Evolutionary conservation across 1,140 invertebrate species (phyloP), one percentile per base, ranked within the genome.

Genomic region (Drosophila baimaii): DNA sequence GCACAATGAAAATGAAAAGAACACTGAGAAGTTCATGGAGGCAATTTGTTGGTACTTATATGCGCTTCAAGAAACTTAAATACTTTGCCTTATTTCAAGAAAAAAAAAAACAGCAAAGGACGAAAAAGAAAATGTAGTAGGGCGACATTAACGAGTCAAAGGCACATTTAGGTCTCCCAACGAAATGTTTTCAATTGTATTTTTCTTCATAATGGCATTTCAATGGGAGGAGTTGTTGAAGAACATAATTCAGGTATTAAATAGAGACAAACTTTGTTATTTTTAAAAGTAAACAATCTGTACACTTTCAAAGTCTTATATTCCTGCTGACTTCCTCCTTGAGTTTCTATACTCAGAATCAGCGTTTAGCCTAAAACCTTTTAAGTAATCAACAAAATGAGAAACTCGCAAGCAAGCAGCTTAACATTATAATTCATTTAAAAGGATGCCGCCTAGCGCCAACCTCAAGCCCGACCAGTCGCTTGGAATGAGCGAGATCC

Each of bases 341-440:
- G n/a, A 47, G 13, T 29, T 21, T 19, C 25, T 23, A 63, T 41
- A 39, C 15, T 52, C 10, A 21, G 27, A 19, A 15, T 52, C 7
- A 8, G 19, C 29, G 33, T 21, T 33, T 9, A n/a, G 23, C 29
- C 21, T 35, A 13, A 75, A 78, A 70, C 74, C 79, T 82, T 66
- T 82, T 77, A 81, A 74, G 79, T 62, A 78, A 74, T 81, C 69
- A 82, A 70, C 39, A 41, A 70, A 81, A 41, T 77, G 65, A 55
- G 76, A 77, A 73, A 31, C 79, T 61, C 68, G 27, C 55, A 39
- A 39, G 70, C 75, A n/a, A 80, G 63, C 63, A 73, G 35, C 25
- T 52, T 52, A 74, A 78, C 65, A 78, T 78, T 78, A 75, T 82
- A 82, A 82, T 82, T 82, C 79, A 82, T 75, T 82, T 82, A 78